Base-by-base conservation (phyloP, 2,797 vertebrate genomes). In the Halcyon leucocephala region DNA sequence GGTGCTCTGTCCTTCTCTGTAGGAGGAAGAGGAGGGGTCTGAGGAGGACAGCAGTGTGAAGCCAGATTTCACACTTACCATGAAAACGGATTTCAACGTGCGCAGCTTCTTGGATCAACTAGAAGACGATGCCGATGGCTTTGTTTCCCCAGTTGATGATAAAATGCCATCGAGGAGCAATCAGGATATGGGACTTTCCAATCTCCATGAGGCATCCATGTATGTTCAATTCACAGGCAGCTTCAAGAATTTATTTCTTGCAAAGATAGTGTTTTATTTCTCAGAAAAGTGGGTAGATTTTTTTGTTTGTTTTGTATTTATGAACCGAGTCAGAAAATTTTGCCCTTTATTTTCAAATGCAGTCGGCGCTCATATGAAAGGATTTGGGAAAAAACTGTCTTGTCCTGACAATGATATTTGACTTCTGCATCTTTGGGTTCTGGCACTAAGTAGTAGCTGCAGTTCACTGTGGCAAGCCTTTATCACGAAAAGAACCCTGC, bases 61-160 rank as follows among this genome's bases (percentile, higher is more conserved):
- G 97, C 98, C 98, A 0, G 98, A 98, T 97, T 97, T 99, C 92
- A 97, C 96, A 0, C 97, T 99, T 92, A 98, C 98, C 3, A 96
- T 98, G 71, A 98, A 98, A 82, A 98, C 98, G 0, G 99, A 99
- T 72, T 97, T 99, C 94, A 98, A 96, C 15, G 96, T 99, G 92
- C 97, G 98, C 46, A 98, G 98, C 94, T 99, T 99, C 95, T 98
- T 99, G 96, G 99, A 99, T 90, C 99, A 99, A 65, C 96, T 99
- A 39, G 99, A 99, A n/a, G 99, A 99, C 62, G 99, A 99, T 17
- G 95, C 97, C 13, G 99, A 99, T 0, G 99, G 99, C 16, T 99
- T 99, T 96, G 98, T 99, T 91, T 99, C 99, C 3, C 99, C 99
- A 0, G 98, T 99, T 95, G 99, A 99, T 21, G 99, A 99, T 9